These are phyloP conservation scores for Microctonus brassicae DNA, from an alignment of 2,888 invertebrate species.

Conservation along the genomic window DNA sequence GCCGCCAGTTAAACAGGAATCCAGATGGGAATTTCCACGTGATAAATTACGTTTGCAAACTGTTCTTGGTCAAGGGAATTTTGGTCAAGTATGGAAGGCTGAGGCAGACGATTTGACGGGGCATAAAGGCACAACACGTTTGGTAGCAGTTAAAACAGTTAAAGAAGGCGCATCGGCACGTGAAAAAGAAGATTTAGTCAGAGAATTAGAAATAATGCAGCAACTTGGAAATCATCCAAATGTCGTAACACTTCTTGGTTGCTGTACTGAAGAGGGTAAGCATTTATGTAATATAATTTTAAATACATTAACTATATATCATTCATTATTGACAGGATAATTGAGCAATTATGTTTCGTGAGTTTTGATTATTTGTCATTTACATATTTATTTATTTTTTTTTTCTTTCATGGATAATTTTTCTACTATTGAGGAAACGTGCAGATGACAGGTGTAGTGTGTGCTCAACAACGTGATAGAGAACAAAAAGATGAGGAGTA, in stretches of 20 bases:
- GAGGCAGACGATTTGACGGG: slow-evolving; percentile 85
- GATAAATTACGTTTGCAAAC: slow-evolving; percentile 83
- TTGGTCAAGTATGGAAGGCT: slow-evolving; percentile 89
- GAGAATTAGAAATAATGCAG: slow-evolving; percentile 85
- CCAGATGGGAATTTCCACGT: slow-evolving; percentile 83
- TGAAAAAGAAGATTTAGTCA: slow-evolving; percentile 82
- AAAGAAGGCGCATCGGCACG: slow-evolving; percentile 83
- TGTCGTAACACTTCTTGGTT: slow-evolving; percentile 84
- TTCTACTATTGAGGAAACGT: background rate
- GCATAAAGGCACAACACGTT: slow-evolving; percentile 81
- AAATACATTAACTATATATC: background rate
- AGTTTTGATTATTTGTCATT: background rate
- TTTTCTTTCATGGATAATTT: background rate
- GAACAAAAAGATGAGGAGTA: background rate
- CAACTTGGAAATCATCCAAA: slow-evolving; percentile 86
- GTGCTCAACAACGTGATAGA: background rate
- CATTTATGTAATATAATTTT: background rate
- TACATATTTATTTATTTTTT: background rate
- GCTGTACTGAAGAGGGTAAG: slow-evolving; percentile 86
- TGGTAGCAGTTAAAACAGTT: slow-evolving; percentile 89
- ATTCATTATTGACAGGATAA: slow-evolving; percentile 45
- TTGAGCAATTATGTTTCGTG: slow-evolving; percentile 40
- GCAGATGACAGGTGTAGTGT: background rate
- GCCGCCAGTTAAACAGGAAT: slow-evolving; percentile 73
- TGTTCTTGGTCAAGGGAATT: slow-evolving; percentile 86